These are phyloP conservation scores for Actinia tenebrosa DNA, from an alignment of 64 coral and sea anemone species.

Conservation along the genomic window DNA sequence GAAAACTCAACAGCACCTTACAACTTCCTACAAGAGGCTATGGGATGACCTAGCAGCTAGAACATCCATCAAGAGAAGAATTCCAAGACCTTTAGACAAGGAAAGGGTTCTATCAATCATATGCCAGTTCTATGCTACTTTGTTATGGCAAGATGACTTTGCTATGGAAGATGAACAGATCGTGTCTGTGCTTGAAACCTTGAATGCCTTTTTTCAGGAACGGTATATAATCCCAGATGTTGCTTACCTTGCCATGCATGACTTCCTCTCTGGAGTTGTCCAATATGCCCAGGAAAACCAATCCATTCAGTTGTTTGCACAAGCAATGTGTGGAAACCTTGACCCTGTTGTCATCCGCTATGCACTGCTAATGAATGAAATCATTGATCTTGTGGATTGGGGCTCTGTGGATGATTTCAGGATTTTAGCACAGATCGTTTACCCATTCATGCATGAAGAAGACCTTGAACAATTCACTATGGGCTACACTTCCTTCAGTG, in stretches of 20 bases:
- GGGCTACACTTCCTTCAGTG: slow-evolving; percentile 93
- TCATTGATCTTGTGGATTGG: slow-evolving; percentile 86
- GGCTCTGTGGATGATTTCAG: slow-evolving; percentile 66
- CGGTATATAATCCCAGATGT: slow-evolving; percentile 69
- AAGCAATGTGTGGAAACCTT: slow-evolving; percentile 85
- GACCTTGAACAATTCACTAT: slow-evolving; percentile 98
- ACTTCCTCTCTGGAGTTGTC: slow-evolving; percentile 74
- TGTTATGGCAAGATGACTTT: slow-evolving; percentile 85
- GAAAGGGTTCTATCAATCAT: slow-evolving; percentile 88
- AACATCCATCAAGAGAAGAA: slow-evolving; percentile 28
- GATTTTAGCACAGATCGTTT: slow-evolving; percentile 68
- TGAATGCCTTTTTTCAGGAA: slow-evolving; percentile 80
- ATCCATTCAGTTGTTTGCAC: slow-evolving; percentile 83
- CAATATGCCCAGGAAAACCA: slow-evolving; percentile 61
- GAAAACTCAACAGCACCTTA: slow-evolving; percentile 56
- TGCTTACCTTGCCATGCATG: slow-evolving; percentile 65
- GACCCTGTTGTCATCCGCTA: slow-evolving; percentile 86
- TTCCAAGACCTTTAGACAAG: slow-evolving; percentile 56
- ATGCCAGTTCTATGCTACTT: slow-evolving; percentile 62
- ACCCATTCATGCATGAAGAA: slow-evolving; percentile 96
- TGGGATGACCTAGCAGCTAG: slow-evolving; percentile 87
- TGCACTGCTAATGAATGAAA: slow-evolving; percentile 67
- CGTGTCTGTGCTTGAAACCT: slow-evolving; percentile 65
- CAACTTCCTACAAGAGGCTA: slow-evolving; percentile 68
- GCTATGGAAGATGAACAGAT: slow-evolving; percentile 73